Base-by-base conservation (phyloP, 2,113 vertebrate species). In the Elaphurus davidianus region DNA sequence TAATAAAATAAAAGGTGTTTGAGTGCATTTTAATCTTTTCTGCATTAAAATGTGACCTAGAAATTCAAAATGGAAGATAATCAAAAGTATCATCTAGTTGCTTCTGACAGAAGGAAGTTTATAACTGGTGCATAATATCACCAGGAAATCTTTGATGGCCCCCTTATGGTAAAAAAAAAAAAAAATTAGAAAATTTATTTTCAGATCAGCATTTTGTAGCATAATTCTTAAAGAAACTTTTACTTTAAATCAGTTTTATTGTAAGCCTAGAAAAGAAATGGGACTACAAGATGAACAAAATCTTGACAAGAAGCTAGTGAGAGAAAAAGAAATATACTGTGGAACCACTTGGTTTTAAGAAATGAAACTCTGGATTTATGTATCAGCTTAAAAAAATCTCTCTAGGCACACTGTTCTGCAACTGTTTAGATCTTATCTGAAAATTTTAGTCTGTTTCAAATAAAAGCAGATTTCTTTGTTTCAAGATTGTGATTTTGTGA, bases 191-290 rank as follows among this genome's bases (percentile, higher is more conserved):
- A 98, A 98, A 98, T 97, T 97, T 97, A 98, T 96, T 98, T 98
- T 98, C 90, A 59, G 71, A 98, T 98, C 87, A 96, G 89, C 95
- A 96, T 97, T 97, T 96, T 91, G 91, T 96, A 97, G 94, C 93
- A 87, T 97, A 98, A 98, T 97, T 98, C 96, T 98, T 97, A 97
- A 91, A 90, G 98, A 97, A 98, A 98, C 94, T 98, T 97, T 98
- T 98, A 96, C 97, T 97, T 98, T 98, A 98, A 98, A 98, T 98
- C 97, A 98, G 94, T 98, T 98, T 98, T 98, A 98, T 96, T 97
- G 94, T 93, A 57, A 98, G 94, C 55, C 82, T 96, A 91, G 94
- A 89, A 97, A 97, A 98, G 96, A 94, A 95, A 94, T 6, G 57
- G 55, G 86, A 84, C 91, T 76, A 88, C 88, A 60, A 96, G 96